Evolutionary conservation across 2,113 vertebrate species (phyloP), one percentile per base, ranked within the genome.

Genomic region (Eudyptes chrysolophus): DNA sequence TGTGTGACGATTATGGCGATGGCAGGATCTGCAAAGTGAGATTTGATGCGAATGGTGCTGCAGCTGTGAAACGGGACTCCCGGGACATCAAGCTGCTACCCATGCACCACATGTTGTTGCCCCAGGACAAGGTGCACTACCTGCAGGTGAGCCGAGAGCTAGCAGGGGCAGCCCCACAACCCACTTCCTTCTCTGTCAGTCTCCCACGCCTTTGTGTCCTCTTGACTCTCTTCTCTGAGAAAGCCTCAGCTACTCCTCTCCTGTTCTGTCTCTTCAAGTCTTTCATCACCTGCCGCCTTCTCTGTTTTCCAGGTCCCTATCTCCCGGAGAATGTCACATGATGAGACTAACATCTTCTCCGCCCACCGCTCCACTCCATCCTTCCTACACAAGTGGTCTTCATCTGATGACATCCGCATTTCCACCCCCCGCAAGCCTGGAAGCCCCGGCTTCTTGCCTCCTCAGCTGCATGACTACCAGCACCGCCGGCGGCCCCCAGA

Each of bases 341-440:
- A 99, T 83, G 98, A 99, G 70, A 98, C 97, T 84, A 98, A 98
- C 96, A 98, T 98, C 92, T 99, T 98, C 95, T 97, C 98, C 51
- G 89, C 98, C 80, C 97, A 98, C 90, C 98, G 98, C 60, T 97
- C 97, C 2, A 84, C 98, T 64, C 97, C 98, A 57, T 98, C 98
- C 96, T 98, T 98, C 84, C 98, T 99, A 94, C 98, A 98, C 91
- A 98, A 98, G 94, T 98, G 98, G 98, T 98, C 98, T 68, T 99
- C 98, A 22, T 98, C 98, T 36, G 98, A 99, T n/a, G 98, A 99
- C 86, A 98, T 99, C 95, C 98, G 97, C 77, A 92, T 98, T 51
- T 52, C 97, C 74, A 95, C 97, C 60, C 98, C 98, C 87, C 89
- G 94, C 82, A 98, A 96, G 51, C 96, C 97, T 8, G 98, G 98